phyloP scores from a whole-genome alignment of 2,113 vertebrate species.

The Tilapia sparmanii region DNA sequence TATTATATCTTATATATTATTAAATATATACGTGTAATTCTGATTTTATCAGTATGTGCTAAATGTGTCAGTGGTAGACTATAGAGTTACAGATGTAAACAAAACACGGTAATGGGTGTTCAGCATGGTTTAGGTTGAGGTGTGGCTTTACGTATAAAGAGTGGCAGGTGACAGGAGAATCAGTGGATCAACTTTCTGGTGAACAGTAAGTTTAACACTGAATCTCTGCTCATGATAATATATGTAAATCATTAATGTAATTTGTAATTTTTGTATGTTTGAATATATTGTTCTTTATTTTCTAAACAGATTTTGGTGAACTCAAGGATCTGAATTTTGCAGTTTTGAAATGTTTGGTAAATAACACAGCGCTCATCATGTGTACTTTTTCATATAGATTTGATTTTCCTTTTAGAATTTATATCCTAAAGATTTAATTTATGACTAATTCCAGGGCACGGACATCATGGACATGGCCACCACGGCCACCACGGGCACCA shows the following conservation, averaged over 20 bases:
- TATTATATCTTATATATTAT: no score
- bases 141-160: neutral
- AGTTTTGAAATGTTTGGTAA: constrained; percentile 29
- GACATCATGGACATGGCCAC: neutral
- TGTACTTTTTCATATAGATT: neutral
- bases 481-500: fast-evolving
- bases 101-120: neutral
- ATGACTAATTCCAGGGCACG: neutral
- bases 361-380: neutral
- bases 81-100: neutral
- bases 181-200: neutral
- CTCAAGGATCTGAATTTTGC: neutral
- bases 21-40: no score
- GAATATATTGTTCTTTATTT: neutral
- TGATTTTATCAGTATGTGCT: neutral
- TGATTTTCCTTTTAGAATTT: neutral
- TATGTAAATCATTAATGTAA: neutral
- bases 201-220: neutral
- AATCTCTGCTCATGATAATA: neutral
- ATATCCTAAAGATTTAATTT: neutral
- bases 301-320: neutral
- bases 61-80: neutral
- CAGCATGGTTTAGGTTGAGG: neutral
- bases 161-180: neutral
- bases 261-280: neutral